phyloP scores from a whole-genome alignment of 2,113 vertebrate species.

The Nothoprocta perdicaria region DNA sequence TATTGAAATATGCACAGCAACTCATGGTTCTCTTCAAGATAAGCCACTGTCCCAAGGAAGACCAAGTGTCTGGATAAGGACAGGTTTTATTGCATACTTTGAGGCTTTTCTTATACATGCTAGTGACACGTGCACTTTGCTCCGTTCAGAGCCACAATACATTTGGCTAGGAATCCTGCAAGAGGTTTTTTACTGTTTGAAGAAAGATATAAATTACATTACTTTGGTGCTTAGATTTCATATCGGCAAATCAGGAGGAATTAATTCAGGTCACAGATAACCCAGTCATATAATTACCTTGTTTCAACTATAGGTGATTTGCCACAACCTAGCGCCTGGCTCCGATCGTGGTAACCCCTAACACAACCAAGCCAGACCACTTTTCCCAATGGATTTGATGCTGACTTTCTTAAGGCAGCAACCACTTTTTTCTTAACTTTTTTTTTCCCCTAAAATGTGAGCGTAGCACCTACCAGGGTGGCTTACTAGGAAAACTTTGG shows the following conservation, averaged over 20 bases:
- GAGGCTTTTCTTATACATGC: neutral
- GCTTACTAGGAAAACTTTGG: neutral
- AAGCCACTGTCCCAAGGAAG: neutral
- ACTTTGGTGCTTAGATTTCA: neutral
- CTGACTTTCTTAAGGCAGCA: neutral
- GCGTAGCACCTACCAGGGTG: accelerated
- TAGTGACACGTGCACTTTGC: neutral
- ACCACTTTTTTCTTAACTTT: neutral
- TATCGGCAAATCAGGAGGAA: neutral
- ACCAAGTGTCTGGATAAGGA: neutral
- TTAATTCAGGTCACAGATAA: neutral
- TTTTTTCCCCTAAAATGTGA: neutral
- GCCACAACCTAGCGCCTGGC: neutral
- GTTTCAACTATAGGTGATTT: neutral
- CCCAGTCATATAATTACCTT: neutral
- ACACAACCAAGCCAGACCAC: neutral
- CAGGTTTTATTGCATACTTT: neutral
- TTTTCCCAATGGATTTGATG: neutral
- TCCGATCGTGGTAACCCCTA: accelerated
- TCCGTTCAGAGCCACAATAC: accelerated
- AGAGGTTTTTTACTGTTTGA: neutral
- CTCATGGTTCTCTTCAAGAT: accelerated
- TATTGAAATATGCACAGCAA: neutral
- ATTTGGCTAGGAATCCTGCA: neutral
- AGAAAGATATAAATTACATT: neutral